Base-by-base conservation (phyloP, 2,888 invertebrate species). In the Aleiodes leptofemur region DNA sequence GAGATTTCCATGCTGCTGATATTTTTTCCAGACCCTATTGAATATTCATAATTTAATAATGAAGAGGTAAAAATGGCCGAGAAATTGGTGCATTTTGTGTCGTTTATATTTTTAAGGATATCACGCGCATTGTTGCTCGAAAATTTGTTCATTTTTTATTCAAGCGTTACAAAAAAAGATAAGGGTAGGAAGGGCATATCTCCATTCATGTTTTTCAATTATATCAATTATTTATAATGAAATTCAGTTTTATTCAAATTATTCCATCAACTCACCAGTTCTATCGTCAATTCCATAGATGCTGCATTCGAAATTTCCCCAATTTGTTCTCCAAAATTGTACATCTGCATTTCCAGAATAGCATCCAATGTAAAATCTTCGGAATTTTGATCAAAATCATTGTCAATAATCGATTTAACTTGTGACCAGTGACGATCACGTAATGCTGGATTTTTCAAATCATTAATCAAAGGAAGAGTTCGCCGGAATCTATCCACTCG, bases 271-370 rank as follows among this genome's bases (percentile, higher is more conserved):
- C 23, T 23, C 23, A 90, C 91, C 82, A 86, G 93, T 90, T 97
- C 97, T 83, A 97, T 96, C 82, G 94, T 94, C 69, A 96, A 87
- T 88, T 97, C 97, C 94, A 97, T 96, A 0, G 96, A 95, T 11
- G 97, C 97, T 3, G 96, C 94, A 82, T 94, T 95, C 0, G 97
- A 96, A 81, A 97, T 95, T 83, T 97, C 96, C 80, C 93, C 92
- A 81, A 97, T 96, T 77, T 95, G 94, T 7, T 97, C 96, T 7
- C 95, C 94, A 86, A 92, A 95, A 69, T 94, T 93, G 91, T 96
- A 96, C 91, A 97, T 94, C 83, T 95, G 94, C 90, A 96, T 92
- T 34, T 93, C 92, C 83, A 96, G 94, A 76, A 97, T 95, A 38
- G 93, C 90, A 78, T 95, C 96, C 79, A 97, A 89, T 73, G 96